phyloP scores from a whole-genome alignment of 2,888 invertebrate genomes.

The Gisinianus flammeolus region DNA sequence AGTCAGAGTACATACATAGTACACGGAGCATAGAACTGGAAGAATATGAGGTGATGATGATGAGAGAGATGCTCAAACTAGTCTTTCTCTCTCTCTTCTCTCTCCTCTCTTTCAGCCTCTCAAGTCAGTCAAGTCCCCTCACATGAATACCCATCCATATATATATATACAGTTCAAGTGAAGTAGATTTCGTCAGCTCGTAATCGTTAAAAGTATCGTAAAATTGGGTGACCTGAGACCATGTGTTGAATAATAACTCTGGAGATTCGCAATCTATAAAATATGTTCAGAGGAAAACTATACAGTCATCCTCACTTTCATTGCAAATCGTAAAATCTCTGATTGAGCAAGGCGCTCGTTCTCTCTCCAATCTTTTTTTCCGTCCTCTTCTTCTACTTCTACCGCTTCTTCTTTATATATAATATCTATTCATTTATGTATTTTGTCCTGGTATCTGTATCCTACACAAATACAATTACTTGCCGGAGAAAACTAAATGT shows the following conservation, averaged over 20 bases:
- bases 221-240: constrained; percentile 31
- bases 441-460: neutral
- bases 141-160: neutral
- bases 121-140: neutral
- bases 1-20: neutral
- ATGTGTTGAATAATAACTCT: constrained; percentile 35
- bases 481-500: constrained; percentile 33
- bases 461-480: constrained; percentile 18
- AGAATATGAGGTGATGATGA: constrained; percentile 13
- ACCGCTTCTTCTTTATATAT: neutral
- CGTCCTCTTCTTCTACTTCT: neutral
- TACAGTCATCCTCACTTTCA: constrained; percentile 29
- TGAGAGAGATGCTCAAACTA: neutral
- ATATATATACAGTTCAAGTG: neutral
- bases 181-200: constrained; percentile 36
- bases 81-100: neutral
- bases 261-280: constrained; percentile 36
- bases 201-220: constrained; percentile 38
- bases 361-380: constrained; percentile 13
- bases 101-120: neutral
- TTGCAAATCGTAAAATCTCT: constrained; percentile 32
- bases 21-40: neutral
- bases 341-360: constrained; percentile 24
- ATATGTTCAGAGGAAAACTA: constrained; percentile 13
- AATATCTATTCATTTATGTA: neutral